Base-by-base conservation (phyloP, 2,888 invertebrate genomes). In the Eupelmus urozonus region DNA sequence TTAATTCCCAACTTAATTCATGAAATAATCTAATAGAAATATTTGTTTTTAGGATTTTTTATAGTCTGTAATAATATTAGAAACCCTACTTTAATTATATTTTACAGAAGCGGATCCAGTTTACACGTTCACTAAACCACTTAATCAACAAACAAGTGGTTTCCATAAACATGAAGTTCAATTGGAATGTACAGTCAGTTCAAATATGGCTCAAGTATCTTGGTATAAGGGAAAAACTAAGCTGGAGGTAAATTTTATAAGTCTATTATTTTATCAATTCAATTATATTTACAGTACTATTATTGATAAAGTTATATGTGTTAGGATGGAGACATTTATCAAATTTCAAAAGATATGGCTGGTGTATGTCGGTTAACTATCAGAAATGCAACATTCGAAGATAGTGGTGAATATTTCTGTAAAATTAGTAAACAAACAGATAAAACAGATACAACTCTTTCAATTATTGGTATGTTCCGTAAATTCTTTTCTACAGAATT, bases 101-200 rank as follows among this genome's bases (percentile, higher is more conserved):
- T 34, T 79, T 73, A 53, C 29, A 94, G 98, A 98, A 90, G 96
- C 99, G 78, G 98, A 98, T 90, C 98, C 98, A 45, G 94, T 94
- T 16, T 99, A 97, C 89, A 94, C 94, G 79, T 99, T 99, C 91
- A 94, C 95, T 5, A 98, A 97, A 90, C 94, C 94, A 55, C 91
- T 99, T 69, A 95, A 96, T 84, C 97, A 97, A 90, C 95, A 94
- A 84, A 93, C 94, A 59, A 96, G 96, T 85, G 97, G 98, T 23
- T 98, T 95, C 88, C 95, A 96, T 0, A 94, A 95, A 84, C 98
- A 98, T 89, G 98, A 98, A 89, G 93, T 95, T 0, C 93, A 94
- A 76, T 92, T 99, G 84, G 98, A 99, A 90, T 99, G 99, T 91
- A 94, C 96, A 49, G 95, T 99, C 59, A 98, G 96, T 87, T 98